Evolutionary conservation across 2,113 vertebrate species (phyloP).

Genomic region (Orcinus orca): DNA sequence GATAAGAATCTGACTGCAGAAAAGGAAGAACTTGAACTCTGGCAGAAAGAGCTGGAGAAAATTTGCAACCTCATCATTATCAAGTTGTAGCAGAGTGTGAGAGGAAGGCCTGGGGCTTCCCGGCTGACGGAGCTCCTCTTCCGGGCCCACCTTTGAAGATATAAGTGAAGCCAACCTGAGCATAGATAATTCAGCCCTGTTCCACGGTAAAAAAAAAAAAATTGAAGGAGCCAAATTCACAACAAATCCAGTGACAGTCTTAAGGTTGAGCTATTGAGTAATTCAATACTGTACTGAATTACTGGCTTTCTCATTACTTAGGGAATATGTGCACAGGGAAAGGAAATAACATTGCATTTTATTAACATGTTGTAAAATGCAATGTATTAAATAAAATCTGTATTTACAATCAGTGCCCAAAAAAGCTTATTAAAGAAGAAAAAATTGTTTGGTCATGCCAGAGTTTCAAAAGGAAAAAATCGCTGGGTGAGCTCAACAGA

Average conservation of each 20-base stretch:
- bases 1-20: not conserved
- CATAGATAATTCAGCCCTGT: conserved; percentile 42
- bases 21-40: conserved; percentile 93
- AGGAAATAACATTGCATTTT: conserved; percentile 81
- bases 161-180: conserved; percentile 80
- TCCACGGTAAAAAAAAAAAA: conserved; percentile 72
- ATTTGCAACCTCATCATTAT: conserved; percentile 89
- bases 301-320: conserved; percentile 85
- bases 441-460: not conserved
- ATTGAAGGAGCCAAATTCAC: conserved; percentile 71
- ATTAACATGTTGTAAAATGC: conserved; percentile 81
- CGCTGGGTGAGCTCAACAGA: not conserved
- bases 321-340: conserved; percentile 69
- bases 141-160: conserved; percentile 88
- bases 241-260: conserved; percentile 71
- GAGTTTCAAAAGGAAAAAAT: not conserved
- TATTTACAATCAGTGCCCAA: not conserved
- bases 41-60: conserved; percentile 95
- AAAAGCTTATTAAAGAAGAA: not conserved
- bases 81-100: conserved; percentile 88
- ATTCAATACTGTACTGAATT: conserved; percentile 65
- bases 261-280: conserved; percentile 66
- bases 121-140: conserved; percentile 87
- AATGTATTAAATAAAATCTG: conserved; percentile 63
- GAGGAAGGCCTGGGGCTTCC: conserved; percentile 91